These are phyloP conservation scores for Mycteria americana DNA, from an alignment of 2,797 vertebrate genomes.

Conservation along the genomic window DNA sequence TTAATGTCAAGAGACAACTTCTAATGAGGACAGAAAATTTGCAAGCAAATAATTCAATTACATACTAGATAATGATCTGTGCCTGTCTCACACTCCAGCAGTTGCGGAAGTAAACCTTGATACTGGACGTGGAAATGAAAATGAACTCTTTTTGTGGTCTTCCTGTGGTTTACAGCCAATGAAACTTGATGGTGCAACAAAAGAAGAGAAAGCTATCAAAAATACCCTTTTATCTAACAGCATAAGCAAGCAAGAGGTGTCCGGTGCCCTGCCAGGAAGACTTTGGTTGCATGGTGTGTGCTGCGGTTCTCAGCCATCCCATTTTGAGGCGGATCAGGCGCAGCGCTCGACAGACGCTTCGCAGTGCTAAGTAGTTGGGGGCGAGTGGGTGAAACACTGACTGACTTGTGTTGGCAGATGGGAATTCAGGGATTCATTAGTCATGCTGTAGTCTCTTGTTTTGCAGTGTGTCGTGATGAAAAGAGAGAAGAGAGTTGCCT, in stretches of 20 bases:
- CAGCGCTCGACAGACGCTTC: background rate
- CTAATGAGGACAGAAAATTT: background rate
- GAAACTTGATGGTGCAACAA: background rate
- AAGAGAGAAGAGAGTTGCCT: background rate
- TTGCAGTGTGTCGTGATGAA: background rate
- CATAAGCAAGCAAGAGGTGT: background rate
- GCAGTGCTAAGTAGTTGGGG: background rate
- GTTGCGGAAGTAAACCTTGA: background rate
- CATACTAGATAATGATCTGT: background rate
- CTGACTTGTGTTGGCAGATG: slow-evolving; percentile 45
- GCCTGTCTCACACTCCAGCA: background rate
- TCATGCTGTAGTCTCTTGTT: slow-evolving; percentile 51
- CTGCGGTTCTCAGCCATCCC: background rate
- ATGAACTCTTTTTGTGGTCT: background rate
- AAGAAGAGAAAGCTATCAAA: background rate
- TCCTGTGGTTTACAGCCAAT: background rate
- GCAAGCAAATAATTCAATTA: background rate
- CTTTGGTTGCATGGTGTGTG: fast-evolving
- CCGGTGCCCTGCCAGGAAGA: background rate
- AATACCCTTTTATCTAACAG: background rate
- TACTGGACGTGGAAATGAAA: background rate
- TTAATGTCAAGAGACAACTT: background rate
- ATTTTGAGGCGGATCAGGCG: background rate
- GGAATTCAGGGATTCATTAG: slow-evolving; percentile 43
- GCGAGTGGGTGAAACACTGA: background rate